Base-by-base conservation (phyloP, 2,888 invertebrate genomes). In the Macrophya annulata region DNA sequence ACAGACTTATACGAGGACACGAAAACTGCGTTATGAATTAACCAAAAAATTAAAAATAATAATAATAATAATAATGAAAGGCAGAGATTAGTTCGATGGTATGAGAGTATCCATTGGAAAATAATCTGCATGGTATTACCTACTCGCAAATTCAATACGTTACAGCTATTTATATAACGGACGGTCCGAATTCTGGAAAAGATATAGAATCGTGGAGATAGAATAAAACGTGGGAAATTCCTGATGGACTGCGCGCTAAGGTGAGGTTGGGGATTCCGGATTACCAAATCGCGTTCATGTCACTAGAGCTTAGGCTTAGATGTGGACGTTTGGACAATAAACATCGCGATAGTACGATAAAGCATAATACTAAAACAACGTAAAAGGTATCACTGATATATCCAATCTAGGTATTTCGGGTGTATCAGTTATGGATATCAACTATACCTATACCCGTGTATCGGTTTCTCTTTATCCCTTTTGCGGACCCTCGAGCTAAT, bases 261-360 rank as follows among this genome's bases (percentile, higher is more conserved):
- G 83, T 65, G 10, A 86, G 85, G 86, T 59, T 87, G 74, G 84
- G 74, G 84, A 45, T 40, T 45, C 25, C 48, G 74, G 74, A 74
- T 74, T 43, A 74, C 45, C 74, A 43, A 43, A 45, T 9, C 76
- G 76, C 76, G 45, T 62, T 21, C 62, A 17, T 37, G 79, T 59
- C 51, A 12, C 10, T 17, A 25, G 25, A 62, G 62, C 62, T 25
- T 25, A 25, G 40, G 37, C 31, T 31, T 55, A 79, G n/a, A 79
- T n/a, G 55, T 21, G 9, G 77, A 55, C 31, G 51, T 15, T 15
- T 31, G 25, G 31, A 15, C 45, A 51, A 31, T 31, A 77, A 55
- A 76, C 45, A 21, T 15, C 3, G 17, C 9, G 40, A 37, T n/a
- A 15, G 2, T 62, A 62, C 25, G 12, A 62, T 62, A 12, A 62